Conservation (phyloP, 2,888 invertebrate species). For the Scaeva pyrastri region DNA sequence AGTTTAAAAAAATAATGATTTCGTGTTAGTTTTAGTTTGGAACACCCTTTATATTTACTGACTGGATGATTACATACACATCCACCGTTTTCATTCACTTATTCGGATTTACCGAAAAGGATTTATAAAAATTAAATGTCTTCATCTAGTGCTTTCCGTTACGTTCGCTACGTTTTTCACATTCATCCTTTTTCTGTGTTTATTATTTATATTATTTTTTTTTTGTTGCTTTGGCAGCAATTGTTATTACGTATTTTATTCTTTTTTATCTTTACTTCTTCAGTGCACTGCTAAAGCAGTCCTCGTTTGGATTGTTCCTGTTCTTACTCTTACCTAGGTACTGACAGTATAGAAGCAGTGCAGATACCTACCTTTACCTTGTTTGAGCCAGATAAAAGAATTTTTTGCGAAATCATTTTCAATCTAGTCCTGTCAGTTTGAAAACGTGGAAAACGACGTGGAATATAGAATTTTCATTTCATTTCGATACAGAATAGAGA, state of each 20-base stretch:
- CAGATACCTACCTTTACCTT: neutral
- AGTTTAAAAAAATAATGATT: too few relatives aligned
- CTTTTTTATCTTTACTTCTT: neutral
- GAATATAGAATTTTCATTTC: too few relatives aligned
- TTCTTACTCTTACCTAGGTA: neutral
- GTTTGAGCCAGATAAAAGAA: too few relatives aligned
- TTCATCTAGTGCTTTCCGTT: conserved; percentile 52
- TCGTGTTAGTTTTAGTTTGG: too few relatives aligned
- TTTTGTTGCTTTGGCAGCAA: conserved; percentile 4
- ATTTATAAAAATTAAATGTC: conserved; percentile 69
- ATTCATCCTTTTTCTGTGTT: conserved; percentile 17
- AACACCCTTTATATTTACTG: too few relatives aligned
- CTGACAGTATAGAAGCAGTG: neutral
- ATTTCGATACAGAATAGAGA: too few relatives aligned
- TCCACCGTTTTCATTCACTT: conserved; percentile 27
- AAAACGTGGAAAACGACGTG: too few relatives aligned
- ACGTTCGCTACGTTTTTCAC: conserved; percentile 21
- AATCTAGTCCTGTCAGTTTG: too few relatives aligned
- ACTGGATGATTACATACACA: too few relatives aligned
- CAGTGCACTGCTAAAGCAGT: neutral
- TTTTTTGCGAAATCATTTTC: too few relatives aligned
- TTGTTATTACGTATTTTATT: conserved; percentile 30
- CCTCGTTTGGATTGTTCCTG: neutral
- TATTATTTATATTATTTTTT: conserved; percentile 7
- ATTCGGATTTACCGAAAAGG: conserved; percentile 57